phyloP scores from a whole-genome alignment of 2,113 vertebrate species.

The Delphinus delphis region DNA sequence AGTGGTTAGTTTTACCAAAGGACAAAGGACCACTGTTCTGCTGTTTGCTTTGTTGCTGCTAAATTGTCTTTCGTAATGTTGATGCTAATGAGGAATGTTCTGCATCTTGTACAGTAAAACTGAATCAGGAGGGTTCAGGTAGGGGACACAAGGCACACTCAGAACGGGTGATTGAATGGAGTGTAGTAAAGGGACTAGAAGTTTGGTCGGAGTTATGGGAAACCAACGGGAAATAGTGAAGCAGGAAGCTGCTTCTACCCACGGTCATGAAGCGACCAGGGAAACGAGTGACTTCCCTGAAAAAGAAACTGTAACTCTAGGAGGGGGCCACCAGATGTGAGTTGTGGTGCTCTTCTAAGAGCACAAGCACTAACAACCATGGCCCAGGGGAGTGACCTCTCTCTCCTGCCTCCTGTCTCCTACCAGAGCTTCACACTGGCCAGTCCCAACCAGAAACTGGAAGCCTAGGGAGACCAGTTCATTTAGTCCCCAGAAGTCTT shows the following conservation, averaged over 20 bases:
- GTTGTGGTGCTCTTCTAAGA: background rate
- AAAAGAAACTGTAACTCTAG: background rate
- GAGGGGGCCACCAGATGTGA: background rate
- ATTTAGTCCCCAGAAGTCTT: background rate
- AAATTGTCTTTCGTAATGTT: background rate
- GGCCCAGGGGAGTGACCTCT: too few relatives aligned
- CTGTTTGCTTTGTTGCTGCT: background rate
- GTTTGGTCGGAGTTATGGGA: background rate
- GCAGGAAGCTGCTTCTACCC: background rate
- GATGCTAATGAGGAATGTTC: background rate
- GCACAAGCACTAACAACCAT: fast-evolving
- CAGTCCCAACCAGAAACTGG: background rate
- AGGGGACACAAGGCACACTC: background rate
- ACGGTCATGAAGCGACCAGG: background rate
- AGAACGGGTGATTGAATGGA: background rate
- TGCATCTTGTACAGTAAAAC: background rate
- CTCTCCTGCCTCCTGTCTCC: background rate
- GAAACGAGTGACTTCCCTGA: background rate
- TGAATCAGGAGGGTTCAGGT: background rate
- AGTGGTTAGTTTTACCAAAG: slow-evolving; percentile 25
- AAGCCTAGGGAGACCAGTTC: background rate
- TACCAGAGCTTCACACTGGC: background rate
- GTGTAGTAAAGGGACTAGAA: background rate
- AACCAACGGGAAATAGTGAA: background rate
- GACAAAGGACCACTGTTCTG: background rate